phyloP scores from a whole-genome alignment of 2,797 vertebrate genomes.

The Dendrocincla tyrannina region DNA sequence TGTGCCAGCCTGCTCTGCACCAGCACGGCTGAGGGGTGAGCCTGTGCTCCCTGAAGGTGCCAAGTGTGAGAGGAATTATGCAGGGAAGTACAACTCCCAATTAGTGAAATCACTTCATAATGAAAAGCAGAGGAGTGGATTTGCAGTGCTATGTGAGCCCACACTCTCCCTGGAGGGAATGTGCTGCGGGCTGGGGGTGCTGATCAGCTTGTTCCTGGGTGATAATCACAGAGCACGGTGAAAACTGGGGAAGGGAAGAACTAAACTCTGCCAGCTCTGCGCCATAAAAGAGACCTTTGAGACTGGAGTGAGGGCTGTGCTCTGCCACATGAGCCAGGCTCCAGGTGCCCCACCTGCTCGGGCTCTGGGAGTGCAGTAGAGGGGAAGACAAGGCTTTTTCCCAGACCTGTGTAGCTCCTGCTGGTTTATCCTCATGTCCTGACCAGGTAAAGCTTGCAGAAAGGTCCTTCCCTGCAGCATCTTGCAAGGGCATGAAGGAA shows the following conservation, averaged over 20 bases:
- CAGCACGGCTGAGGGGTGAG: conserved; percentile 7
- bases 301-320: neutral
- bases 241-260: neutral
- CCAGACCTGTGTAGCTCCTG: neutral
- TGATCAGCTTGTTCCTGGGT: neutral
- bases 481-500: neutral
- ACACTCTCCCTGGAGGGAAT: neutral
- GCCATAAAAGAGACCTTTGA: conserved; percentile 8
- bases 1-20: neutral
- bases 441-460: neutral
- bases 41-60: conserved; percentile 1
- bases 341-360: neutral
- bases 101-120: conserved; percentile 38
- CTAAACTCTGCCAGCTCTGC: neutral
- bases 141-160: neutral
- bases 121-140: conserved; percentile 49
- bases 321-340: neutral
- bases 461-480: neutral
- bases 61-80: neutral
- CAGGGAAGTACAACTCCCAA: conserved; percentile 12
- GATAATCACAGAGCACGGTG: neutral
- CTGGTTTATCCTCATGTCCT: neutral
- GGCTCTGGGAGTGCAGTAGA: neutral
- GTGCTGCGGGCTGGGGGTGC: neutral
- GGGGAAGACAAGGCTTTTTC: neutral